Base-by-base conservation (phyloP, 2,113 vertebrate species). In the Microcebus murinus region DNA sequence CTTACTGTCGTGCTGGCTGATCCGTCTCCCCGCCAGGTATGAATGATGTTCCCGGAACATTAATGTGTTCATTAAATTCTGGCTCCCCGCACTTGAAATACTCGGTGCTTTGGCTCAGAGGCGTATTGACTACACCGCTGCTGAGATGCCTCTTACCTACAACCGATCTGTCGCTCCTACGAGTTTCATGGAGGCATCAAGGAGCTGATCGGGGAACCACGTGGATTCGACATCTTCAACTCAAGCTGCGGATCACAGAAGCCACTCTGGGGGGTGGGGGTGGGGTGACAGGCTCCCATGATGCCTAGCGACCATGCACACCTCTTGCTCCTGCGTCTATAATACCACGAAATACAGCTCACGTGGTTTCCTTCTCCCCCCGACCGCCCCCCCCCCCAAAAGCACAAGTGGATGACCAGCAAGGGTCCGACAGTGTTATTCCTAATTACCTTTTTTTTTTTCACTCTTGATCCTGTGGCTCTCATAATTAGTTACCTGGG, bases 401-500 rank as follows among this genome's bases (percentile, higher is more conserved):
- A 98, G 98, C 98, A 98, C 99, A 98, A 99, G 99, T 99, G 99
- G 99, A 99, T 98, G 99, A 99, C 99, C 99, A 99, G 99, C 98
- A 98, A 99, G 99, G 99, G 99, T 99, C 99, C 99, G 97, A 99
- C 98, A 98, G 99, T 99, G 99, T 99, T 99, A 99, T 99, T 99
- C 99, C 99, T 99, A 99, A 99, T 99, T 99, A 99, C 99, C 99
- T 99, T 99, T 99, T 99, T 99, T 99, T 99, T 99, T 99, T 99
- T 99, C 99, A 99, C 99, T 99, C 99, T 99, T 99, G 99, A 99
- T 99, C 99, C 99, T 99, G 99, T 99, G 99, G 99, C 99, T 99
- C 99, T 99, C 99, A 99, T 99, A 99, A 99, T 99, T 99, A 99
- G 99, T 99, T 99, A 99, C 99, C 99, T 99, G 99, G 99, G 99